Percentiles rank a stretch among this genome's conserved stretches.
phyloP scores from a whole-genome alignment of 2,888 invertebrate species.

The Lampropteryx suffumata region DNA sequence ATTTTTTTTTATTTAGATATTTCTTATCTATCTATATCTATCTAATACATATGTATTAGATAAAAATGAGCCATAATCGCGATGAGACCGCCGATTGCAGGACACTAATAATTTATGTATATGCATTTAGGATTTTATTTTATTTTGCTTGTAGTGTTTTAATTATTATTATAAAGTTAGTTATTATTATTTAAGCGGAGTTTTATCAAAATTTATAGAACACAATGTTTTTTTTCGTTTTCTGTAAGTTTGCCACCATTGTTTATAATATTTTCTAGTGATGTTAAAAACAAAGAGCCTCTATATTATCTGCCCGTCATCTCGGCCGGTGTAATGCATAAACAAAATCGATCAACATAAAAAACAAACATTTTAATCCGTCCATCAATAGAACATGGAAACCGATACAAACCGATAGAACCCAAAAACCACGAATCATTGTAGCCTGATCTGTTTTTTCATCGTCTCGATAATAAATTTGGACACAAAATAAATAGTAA shows the following conservation, averaged over 20 bases:
- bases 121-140: too few species aligned
- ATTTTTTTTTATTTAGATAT: too few species aligned
- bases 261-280: background rate
- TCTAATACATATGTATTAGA: too few species aligned
- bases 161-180: too few species aligned
- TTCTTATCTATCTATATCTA: too few species aligned
- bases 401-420: constrained; percentile 62
- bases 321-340: constrained; percentile 25
- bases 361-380: constrained; percentile 47
- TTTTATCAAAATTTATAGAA: too few species aligned
- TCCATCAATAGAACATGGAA: constrained; percentile 52
- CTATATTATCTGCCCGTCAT: constrained; percentile 17
- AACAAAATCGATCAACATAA: constrained; percentile 45
- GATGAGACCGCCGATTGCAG: too few species aligned
- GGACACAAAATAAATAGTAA: constrained; percentile 78
- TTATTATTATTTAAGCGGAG: too few species aligned
- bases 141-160: too few species aligned
- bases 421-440: constrained; percentile 69
- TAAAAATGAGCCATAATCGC: too few species aligned
- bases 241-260: background rate
- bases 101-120: too few species aligned
- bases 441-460: constrained; percentile 64
- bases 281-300: constrained; percentile 7
- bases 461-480: constrained; percentile 71
- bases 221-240: too few species aligned